Percentiles rank a stretch among this genome's conserved stretches.
Conservation (phyloP, 2,113 vertebrate species). For the Climacteris rufus region DNA sequence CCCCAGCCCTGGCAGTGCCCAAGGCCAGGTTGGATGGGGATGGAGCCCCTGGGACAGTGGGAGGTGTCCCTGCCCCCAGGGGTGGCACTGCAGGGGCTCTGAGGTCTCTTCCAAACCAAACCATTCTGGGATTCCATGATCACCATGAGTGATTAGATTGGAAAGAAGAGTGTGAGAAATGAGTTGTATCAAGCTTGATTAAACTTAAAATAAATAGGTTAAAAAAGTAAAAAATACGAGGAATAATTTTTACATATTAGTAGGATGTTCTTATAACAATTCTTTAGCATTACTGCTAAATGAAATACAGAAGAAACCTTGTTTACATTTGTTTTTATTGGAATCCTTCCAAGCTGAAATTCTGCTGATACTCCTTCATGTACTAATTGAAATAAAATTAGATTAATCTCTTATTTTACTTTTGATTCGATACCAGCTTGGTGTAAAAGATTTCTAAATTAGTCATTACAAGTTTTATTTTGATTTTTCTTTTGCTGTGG, state of each 20-base stretch:
- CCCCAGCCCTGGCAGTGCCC: not conserved
- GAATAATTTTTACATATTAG: not conserved
- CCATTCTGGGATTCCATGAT: not conserved
- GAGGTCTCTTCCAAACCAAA: fast-evolving
- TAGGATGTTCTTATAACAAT: not conserved
- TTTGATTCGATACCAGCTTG: not conserved
- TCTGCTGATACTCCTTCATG: not conserved
- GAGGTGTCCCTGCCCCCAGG: not conserved
- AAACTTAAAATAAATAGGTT: not conserved
- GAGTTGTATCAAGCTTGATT: not conserved
- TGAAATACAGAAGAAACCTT: not conserved
- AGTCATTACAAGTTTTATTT: not conserved
- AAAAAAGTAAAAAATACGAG: not conserved
- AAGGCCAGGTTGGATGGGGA: fast-evolving
- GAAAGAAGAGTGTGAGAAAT: not conserved
- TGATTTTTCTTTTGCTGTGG: not conserved
- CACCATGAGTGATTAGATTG: fast-evolving
- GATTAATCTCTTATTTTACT: not conserved
- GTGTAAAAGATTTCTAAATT: not conserved
- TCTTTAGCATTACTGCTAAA: not conserved
- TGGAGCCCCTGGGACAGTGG: not conserved
- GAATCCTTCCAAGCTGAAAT: not conserved
- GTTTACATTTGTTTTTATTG: not conserved
- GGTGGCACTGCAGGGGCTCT: not conserved
- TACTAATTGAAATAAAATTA: not conserved